Conservation (phyloP, 64 coral and sea anemone species). For the Pocillopora damicornis region DNA sequence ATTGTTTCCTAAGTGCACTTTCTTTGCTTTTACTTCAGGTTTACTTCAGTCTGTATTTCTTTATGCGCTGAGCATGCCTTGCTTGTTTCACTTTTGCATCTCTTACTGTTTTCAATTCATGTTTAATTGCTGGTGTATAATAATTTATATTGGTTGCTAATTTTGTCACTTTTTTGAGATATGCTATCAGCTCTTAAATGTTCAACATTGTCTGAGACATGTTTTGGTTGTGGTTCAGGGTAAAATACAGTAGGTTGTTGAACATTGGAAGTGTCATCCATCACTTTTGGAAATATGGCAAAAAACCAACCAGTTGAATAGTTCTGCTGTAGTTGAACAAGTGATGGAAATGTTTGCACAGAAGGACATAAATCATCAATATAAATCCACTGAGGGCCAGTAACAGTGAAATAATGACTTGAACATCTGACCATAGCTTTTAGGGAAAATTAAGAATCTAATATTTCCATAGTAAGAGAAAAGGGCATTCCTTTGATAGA, state of each 20-base stretch:
- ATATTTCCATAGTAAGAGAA: conserved; percentile 14
- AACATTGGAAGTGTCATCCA: too few relatives aligned
- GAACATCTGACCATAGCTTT: conserved; percentile 37
- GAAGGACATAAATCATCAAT: conserved; percentile 45
- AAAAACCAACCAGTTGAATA: conserved; percentile 56
- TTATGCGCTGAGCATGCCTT: too few relatives aligned
- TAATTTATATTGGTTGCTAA: too few relatives aligned
- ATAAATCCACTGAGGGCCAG: conserved; percentile 44
- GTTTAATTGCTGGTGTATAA: too few relatives aligned
- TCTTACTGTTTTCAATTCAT: too few relatives aligned
- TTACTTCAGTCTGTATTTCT: too few relatives aligned
- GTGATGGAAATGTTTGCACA: conserved; percentile 29
- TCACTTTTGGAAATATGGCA: conserved; percentile 44
- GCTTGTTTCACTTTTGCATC: too few relatives aligned
- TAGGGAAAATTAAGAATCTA: background rate
- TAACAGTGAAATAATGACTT: conserved; percentile 42
- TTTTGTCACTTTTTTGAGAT: too few relatives aligned
- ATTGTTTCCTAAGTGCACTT: too few relatives aligned
- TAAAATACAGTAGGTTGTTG: too few relatives aligned
- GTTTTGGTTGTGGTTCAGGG: too few relatives aligned
- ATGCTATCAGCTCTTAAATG: background rate
- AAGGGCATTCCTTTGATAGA: conserved; percentile 35
- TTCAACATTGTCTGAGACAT: background rate
- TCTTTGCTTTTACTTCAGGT: too few relatives aligned
- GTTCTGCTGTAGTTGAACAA: conserved; percentile 15